Evolutionary conservation across 2,113 vertebrate species (phyloP), one percentile per base, ranked within the genome.

Genomic region (Arizona elegans): DNA sequence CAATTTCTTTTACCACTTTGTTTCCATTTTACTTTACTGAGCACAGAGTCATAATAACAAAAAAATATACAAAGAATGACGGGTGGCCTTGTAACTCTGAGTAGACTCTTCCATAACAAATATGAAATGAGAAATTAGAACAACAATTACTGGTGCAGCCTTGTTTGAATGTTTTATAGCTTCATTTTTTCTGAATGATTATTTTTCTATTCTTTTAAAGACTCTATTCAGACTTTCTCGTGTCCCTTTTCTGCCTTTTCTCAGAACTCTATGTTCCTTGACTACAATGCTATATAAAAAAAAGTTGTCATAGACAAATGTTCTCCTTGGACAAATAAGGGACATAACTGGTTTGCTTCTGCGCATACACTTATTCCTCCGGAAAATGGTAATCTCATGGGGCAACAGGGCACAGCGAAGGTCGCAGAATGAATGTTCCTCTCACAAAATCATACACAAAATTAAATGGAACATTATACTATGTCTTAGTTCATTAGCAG

Each of bases 201-300:
- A 52, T 87, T 75, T 85, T 92, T 70, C 33, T 90, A 50, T 88
- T 88, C n/a, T 62, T 50, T 88, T 81, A n/a, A 26, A 94, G 47
- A 88, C 43, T 75, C 38, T 70, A 88, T 87, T n/a, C 62, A 87
- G 29, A 75, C 52, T 47, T 53, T 10, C 53, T 38, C 58, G 29
- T 87, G 53, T 88, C 29, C 23, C 9, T 50, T 62, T 54, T 52
- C 58, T 89, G 10, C 24, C 58, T 90, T 50, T 70, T 15, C 86
- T 47, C n/a, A 91, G 93, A 91, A 92, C 89, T 54, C 62, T 85
- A 17, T 94, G 93, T 94, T 94, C 91, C 62, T 90, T 94, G n/a
- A 65, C 86, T 91, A n/a, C 88, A 92, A 88, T 53, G 56, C 12
- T 53, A 89, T 93, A 59, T 59, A 90, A 92, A 87, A 92, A 94